A percentile compares a stretch with the other conserved stretches of the same genome.
Evolutionary conservation across 2,797 vertebrate genomes (phyloP).

Genomic region (Telmatherina bonti): DNA sequence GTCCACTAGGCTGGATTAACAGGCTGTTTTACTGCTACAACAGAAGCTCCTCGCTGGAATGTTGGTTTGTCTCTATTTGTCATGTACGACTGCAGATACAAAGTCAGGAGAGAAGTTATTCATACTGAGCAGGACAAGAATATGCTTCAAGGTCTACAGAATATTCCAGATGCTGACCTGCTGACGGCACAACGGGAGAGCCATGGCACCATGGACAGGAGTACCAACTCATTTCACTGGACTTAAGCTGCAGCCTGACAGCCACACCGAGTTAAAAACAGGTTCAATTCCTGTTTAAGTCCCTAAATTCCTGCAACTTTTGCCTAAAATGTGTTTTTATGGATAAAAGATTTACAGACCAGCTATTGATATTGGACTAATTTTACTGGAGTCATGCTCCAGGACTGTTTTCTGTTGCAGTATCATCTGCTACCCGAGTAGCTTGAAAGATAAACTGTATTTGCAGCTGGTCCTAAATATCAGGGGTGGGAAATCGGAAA

Average conservation of each 20-base stretch:
- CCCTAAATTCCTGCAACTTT: too few species aligned
- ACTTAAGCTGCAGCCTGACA: background rate
- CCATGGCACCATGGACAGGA: background rate
- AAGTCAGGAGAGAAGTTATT: background rate
- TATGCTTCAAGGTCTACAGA: background rate
- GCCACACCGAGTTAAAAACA: background rate
- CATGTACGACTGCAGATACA: background rate
- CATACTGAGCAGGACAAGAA: background rate
- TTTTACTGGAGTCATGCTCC: too few species aligned
- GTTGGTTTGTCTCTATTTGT: background rate
- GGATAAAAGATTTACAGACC: too few species aligned
- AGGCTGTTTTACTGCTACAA: background rate
- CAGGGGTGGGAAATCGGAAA: too few species aligned
- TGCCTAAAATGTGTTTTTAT: too few species aligned
- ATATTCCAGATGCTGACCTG: background rate
- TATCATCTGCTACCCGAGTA: too few species aligned
- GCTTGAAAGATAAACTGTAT: too few species aligned
- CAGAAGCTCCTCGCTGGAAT: background rate
- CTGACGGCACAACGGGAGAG: background rate
- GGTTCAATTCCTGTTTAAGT: too few species aligned
- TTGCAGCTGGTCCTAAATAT: too few species aligned
- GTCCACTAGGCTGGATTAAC: background rate
- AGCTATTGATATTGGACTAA: too few species aligned
- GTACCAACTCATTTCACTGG: too few species aligned
- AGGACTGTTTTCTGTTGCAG: too few species aligned